Conservation (phyloP, 2,797 vertebrate genomes). For the Rhyacichthys aspro region DNA sequence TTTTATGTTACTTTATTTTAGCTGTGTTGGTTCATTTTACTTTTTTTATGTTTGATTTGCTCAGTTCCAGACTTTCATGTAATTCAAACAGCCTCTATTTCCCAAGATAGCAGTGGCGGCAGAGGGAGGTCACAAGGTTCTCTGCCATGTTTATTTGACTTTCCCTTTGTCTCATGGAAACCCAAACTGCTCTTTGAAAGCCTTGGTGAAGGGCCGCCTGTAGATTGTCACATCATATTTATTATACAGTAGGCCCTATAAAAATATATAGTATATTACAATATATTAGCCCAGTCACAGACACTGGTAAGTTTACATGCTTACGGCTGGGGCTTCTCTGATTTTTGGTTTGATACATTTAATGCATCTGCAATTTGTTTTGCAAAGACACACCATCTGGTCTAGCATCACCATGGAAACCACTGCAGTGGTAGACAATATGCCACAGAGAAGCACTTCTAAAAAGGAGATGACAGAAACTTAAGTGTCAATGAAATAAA, state of each 20-base stretch:
- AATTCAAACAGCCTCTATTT: slow-evolving; percentile 25
- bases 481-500: not conserved
- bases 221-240: slow-evolving; percentile 14
- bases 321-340: slow-evolving; percentile 7
- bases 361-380: slow-evolving; percentile 44
- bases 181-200: slow-evolving; percentile 29
- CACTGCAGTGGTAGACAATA: slow-evolving; percentile 38
- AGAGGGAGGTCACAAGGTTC: slow-evolving; percentile 26
- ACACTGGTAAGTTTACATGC: slow-evolving; percentile 10
- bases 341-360: slow-evolving; percentile 37
- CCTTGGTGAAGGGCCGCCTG: slow-evolving; percentile 20
- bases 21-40: not conserved
- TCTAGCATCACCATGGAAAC: slow-evolving; percentile 60
- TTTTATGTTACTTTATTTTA: not conserved
- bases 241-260: slow-evolving; percentile 13
- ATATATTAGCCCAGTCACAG: not conserved
- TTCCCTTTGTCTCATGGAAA: slow-evolving; percentile 42
- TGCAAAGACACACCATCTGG: slow-evolving; percentile 41
- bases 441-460: slow-evolving; percentile 21
- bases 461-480: not conserved
- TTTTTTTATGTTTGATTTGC: not conserved
- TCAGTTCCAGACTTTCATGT: slow-evolving; percentile 8
- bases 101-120: slow-evolving; percentile 26
- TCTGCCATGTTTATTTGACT: slow-evolving; percentile 43
- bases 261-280: no score